phyloP scores from a whole-genome alignment of 2,113 vertebrate species.

The Piprites chloris region DNA sequence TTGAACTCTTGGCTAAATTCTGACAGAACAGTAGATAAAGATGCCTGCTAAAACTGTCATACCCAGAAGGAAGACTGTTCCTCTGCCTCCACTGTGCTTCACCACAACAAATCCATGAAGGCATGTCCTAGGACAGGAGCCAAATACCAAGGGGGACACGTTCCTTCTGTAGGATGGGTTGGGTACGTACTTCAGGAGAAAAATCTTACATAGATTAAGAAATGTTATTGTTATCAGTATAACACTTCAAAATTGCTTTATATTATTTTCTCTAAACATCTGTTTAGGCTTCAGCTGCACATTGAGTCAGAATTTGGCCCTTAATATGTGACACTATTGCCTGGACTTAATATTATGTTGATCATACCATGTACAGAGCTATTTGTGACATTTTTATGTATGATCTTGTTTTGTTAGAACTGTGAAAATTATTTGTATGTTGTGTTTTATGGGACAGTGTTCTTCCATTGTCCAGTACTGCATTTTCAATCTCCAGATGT shows the following conservation, averaged over 20 bases:
- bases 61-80: not conserved
- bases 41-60: not conserved
- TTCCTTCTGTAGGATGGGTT: not conserved
- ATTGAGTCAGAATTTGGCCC: constrained; percentile 51
- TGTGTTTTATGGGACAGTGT: constrained; percentile 35
- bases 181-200: not conserved
- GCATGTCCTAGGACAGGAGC: not conserved
- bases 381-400: constrained; percentile 40
- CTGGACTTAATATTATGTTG: constrained; percentile 48
- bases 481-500: not conserved
- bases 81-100: not conserved
- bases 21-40: not conserved
- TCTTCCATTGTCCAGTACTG: not conserved
- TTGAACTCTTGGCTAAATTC: constrained; percentile 31
- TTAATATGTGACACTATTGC: not conserved
- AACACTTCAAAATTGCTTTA: not conserved
- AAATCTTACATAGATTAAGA: not conserved
- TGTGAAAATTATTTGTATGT: constrained; percentile 56
- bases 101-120: not conserved
- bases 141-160: not conserved
- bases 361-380: constrained; percentile 10
- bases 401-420: constrained; percentile 32
- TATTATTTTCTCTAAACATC: not conserved
- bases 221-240: not conserved
- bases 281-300: not conserved